Base-by-base conservation (phyloP, 2,888 invertebrate species). In the Cataglyphis rosenhaueri region DNA sequence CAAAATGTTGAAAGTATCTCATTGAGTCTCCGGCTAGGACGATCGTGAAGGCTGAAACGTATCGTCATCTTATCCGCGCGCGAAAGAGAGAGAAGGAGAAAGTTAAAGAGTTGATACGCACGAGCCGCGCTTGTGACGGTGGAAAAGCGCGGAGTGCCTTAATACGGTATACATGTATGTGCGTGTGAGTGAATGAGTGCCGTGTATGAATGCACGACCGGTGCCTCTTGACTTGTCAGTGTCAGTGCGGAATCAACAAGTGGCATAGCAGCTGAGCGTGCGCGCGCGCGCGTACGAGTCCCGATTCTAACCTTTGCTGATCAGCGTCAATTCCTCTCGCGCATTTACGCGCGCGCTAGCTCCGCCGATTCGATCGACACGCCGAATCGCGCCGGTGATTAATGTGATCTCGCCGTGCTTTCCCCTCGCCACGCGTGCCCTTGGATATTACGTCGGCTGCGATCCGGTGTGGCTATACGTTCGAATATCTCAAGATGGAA, bases 401-500 rank as follows among this genome's bases (percentile, higher is more conserved):
- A 85, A 86, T 90, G 86, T 87, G 86, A 83, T 82, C 81, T 62
- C 68, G 52, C 59, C 74, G 55, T 66, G 73, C 35, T 8, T 18
- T 35, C 71, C 66, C 85, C 76, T 38, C 55, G 35, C 57, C 55
- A 86, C 85, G 32, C 52, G 89, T 88, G 89, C 87, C 85, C 86
- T 87, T 89, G 90, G 89, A 89, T 88, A 87, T 84, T 85, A 84
- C 89, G 85, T 88, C 90, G 90, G 82, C 85, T 85, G 75, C 89
- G 87, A 85, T 85, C 85, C 86, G 83, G 87, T 86, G 84, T n/a
- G n/a, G 86, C 82, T 25, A 25, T 87, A 90, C 86, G 86, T 86
- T 86, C 79, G 81, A 87, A 90, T 87, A 84, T 75, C 91, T 88
- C 93, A 94, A 93, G 91, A 94, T 94, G 94, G 94, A 94, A 92